These are phyloP conservation scores for Sanderia malayensis DNA, from an alignment of 30 jellyfish, hydroid and myxozoan species.

Conservation along the genomic window DNA sequence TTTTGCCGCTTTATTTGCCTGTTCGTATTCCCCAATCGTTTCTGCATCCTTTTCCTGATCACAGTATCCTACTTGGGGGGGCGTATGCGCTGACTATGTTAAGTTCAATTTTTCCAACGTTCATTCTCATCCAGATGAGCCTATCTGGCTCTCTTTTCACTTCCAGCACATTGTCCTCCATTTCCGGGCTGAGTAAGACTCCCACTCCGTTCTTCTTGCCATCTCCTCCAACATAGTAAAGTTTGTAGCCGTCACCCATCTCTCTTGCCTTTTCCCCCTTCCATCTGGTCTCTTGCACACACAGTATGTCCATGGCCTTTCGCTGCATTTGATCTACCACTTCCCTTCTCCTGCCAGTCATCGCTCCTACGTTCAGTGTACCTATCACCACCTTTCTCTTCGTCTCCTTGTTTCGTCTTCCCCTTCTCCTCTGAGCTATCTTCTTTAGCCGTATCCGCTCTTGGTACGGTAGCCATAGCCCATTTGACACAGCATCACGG, in stretches of 20 bases:
- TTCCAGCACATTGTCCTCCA: neutral
- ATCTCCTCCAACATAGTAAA: constrained; percentile 8
- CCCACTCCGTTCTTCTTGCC: constrained; percentile 26
- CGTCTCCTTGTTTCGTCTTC: neutral
- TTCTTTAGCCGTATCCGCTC: constrained; percentile 5
- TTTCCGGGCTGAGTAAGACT: neutral
- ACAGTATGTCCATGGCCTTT: neutral
- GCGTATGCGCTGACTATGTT: constrained; percentile 14
- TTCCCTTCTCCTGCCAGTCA: constrained; percentile 20
- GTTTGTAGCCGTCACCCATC: constrained; percentile 19
- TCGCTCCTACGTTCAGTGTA: constrained; percentile 26
- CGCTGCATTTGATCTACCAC: constrained; percentile 13
- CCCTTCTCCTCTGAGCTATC: neutral
- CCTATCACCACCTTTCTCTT: constrained; percentile 4
- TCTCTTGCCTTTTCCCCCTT: constrained; percentile 22
- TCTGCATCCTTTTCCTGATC: constrained; percentile 18
- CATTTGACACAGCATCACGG: neutral
- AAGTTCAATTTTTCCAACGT: neutral
- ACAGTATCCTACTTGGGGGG: constrained; percentile 11
- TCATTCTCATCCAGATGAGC: neutral
- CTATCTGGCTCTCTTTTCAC: constrained; percentile 6
- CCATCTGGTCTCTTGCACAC: constrained; percentile 37
- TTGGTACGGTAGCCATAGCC: neutral
- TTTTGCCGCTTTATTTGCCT: no score
- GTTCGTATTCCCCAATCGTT: no score